These are phyloP conservation scores for Malthinus flaveolus DNA, from an alignment of 2,888 invertebrate genomes.

Conservation along the genomic window DNA sequence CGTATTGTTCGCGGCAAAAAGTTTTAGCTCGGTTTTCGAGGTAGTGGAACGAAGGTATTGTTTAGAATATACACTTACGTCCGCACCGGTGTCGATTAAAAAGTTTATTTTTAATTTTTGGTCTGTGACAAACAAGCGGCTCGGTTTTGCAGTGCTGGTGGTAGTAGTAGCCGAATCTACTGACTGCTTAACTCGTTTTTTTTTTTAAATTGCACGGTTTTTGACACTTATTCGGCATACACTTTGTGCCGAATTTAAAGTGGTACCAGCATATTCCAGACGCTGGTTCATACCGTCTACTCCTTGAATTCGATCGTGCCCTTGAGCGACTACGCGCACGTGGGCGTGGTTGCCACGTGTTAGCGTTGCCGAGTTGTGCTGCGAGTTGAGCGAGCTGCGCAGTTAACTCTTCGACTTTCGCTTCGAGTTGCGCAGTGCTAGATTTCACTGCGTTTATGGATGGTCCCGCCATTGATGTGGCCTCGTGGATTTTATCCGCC, in stretches of 20 bases:
- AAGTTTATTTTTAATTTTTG: background rate
- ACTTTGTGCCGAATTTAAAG: background rate
- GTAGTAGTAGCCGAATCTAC: background rate
- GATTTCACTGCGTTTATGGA: too few species aligned
- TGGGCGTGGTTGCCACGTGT: too few species aligned
- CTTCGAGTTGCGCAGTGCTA: too few species aligned
- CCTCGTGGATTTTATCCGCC: too few species aligned
- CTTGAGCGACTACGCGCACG: too few species aligned
- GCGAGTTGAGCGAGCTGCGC: too few species aligned
- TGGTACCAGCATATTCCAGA: conserved; percentile 3
- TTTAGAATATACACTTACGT: conserved; percentile 1
- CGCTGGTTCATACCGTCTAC: too few species aligned
- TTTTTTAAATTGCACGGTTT: background rate
- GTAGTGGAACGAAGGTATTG: background rate
- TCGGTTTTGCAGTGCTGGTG: too few species aligned
- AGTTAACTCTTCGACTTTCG: too few species aligned
- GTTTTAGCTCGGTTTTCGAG: background rate
- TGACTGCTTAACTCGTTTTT: conserved; percentile 6
- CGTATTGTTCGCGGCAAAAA: background rate
- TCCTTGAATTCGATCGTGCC: too few species aligned
- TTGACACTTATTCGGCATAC: background rate
- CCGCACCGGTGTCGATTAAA: conserved; percentile 9
- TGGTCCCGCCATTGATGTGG: too few species aligned
- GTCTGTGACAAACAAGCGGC: conserved; percentile 4
- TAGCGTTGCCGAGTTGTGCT: too few species aligned